These are phyloP conservation scores for Tokudaia tokunoshimensis DNA, from an alignment of 2,797 vertebrate genomes.

Conservation along the genomic window DNA sequence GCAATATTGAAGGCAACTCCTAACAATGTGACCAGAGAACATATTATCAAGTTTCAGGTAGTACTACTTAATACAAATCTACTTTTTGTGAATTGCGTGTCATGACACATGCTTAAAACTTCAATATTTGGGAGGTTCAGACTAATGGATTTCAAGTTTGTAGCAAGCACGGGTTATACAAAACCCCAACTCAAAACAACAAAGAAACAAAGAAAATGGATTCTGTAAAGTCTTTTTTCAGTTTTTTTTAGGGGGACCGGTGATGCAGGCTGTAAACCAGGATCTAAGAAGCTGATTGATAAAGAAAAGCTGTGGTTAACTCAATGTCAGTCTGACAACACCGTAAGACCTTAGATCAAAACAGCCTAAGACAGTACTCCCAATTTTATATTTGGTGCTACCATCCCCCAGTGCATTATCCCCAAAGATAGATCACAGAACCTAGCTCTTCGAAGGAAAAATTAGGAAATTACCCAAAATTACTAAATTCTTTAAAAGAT, in stretches of 20 bases:
- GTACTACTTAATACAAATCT: neutral
- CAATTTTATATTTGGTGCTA: conserved; percentile 3
- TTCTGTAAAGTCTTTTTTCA: neutral
- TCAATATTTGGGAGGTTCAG: neutral
- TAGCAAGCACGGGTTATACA: neutral
- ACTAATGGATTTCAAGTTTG: neutral
- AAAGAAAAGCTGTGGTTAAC: neutral
- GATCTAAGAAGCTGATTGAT: neutral
- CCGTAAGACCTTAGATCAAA: neutral
- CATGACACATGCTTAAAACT: neutral
- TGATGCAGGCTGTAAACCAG: neutral
- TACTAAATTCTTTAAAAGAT: neutral
- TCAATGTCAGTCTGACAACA: neutral
- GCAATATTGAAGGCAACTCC: conserved; percentile 34
- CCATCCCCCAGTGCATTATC: neutral
- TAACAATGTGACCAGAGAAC: conserved; percentile 19
- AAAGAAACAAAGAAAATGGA: neutral
- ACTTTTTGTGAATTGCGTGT: neutral
- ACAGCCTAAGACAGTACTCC: neutral
- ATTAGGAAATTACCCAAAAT: conserved; percentile 18
- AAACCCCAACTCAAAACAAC: neutral
- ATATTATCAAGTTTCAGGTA: conserved; percentile 16
- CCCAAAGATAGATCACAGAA: neutral
- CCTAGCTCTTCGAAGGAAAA: conserved; percentile 17
- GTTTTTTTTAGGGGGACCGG: neutral